Evolutionary conservation across 2,113 vertebrate genomes (phyloP), one percentile per base, ranked within the genome.

Genomic region (Tachysurus vachellii): DNA sequence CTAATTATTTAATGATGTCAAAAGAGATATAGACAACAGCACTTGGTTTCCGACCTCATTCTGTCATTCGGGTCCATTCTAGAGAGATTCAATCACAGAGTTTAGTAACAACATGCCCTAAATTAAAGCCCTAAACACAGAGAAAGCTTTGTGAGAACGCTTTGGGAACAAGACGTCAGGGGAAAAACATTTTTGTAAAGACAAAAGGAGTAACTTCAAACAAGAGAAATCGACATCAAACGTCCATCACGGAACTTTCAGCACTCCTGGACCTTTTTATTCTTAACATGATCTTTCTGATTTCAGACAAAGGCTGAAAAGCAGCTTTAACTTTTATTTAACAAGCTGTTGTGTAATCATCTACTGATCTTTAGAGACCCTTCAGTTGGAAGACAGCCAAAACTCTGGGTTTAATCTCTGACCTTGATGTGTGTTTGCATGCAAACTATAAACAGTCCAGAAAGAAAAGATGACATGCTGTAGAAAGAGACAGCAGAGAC

Each of bases 31-130:
- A 47, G 42, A 64, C 21, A 44, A 53, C 28, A 23, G 14, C 42
- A 62, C 13, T 21, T 0, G 31, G 80, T 50, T 62, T 71, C 59
- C n/a, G 80, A 85, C 85, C 85, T 31, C 64, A 87, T 89, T 89
- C 88, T 76, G 85, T 90, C 80, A 85, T 73, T 71, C 3, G 17
- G 5, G 21, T 47, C 31, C 31, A 31, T 68, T 79, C 79, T 50
- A 28, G 21, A 16, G 8, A 84, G 13, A 16, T 53, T 79, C 4
- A 50, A 23, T 53, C 26, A 17, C 56, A 70, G 64, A 79, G 31
- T 79, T 88, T 31, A 42, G 13, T 2, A 47, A 73, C 70, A 23
- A 44, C 70, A 21, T 76, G 73, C 44, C 50, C 50, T 50, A 10
- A 76, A 21, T 44, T 14, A 50, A 26, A 76, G 71, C 61, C 21